A percentile compares a stretch with the other conserved stretches of the same genome.
phyloP scores from a whole-genome alignment of 2,888 invertebrate genomes.

The Zelleria hepariella region DNA sequence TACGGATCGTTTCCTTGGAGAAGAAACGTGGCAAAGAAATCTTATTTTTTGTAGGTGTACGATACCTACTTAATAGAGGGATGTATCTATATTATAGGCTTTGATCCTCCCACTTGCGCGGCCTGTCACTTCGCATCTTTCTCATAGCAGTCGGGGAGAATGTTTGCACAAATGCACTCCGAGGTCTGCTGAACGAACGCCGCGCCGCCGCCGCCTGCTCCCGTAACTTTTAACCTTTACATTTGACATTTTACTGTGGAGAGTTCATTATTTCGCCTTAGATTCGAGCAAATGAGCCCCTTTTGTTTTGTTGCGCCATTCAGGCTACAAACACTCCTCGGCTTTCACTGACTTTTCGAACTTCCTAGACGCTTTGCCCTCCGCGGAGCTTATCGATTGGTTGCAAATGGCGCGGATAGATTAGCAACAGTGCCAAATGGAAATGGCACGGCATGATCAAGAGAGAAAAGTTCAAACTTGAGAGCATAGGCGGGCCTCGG shows the following conservation, averaged over 20 bases:
- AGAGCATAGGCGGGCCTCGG: not conserved
- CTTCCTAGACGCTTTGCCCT: conserved; percentile 52
- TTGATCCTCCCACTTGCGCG: too few relatives aligned
- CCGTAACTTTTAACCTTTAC: conserved; percentile 62
- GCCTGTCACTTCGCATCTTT: too few relatives aligned
- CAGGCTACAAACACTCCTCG: conserved; percentile 34
- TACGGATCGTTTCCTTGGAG: too few relatives aligned
- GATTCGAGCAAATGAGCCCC: conserved; percentile 58
- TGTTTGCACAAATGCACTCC: not conserved
- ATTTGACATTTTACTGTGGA: conserved; percentile 59
- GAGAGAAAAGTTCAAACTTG: not conserved
- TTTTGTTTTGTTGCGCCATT: conserved; percentile 54
- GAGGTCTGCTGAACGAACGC: conserved; percentile 16
- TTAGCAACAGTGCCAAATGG: not conserved
- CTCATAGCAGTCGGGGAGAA: too few relatives aligned
- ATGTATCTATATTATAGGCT: too few relatives aligned
- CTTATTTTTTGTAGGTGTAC: too few relatives aligned
- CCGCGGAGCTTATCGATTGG: conserved; percentile 42
- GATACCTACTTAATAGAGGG: too few relatives aligned
- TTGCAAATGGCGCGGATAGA: not conserved
- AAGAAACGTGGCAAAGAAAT: too few relatives aligned
- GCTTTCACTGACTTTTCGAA: conserved; percentile 57
- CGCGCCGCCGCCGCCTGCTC: conserved; percentile 26
- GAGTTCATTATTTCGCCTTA: conserved; percentile 54
- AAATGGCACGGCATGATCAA: not conserved